These are phyloP conservation scores for Scaptomyza caliginosa DNA, from an alignment of 2,888 invertebrate genomes.

Conservation along the genomic window DNA sequence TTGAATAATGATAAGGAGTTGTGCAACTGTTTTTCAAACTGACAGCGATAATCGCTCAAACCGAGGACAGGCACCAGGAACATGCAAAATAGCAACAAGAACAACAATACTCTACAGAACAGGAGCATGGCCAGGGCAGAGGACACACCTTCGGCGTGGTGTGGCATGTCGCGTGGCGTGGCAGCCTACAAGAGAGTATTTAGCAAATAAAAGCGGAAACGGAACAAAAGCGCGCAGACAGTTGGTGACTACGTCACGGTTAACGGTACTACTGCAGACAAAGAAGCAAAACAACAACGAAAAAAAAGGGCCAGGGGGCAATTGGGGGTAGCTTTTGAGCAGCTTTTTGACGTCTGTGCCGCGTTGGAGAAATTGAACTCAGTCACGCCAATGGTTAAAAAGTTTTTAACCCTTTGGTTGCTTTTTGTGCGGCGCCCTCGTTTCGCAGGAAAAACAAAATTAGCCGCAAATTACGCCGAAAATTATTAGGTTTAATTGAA, in stretches of 20 bases:
- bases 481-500: slow-evolving; percentile 68
- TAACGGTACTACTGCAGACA: slow-evolving; percentile 6
- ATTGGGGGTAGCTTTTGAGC: slow-evolving; percentile 38
- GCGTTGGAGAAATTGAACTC: slow-evolving; percentile 59
- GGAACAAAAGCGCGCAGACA: slow-evolving; percentile 72
- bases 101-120: slow-evolving; percentile 12
- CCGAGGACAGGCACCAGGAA: slow-evolving; percentile 29
- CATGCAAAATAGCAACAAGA: slow-evolving; percentile 33
- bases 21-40: slow-evolving; percentile 60
- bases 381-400: slow-evolving; percentile 69
- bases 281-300: no score
- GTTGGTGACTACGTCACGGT: slow-evolving; percentile 49
- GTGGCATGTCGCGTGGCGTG: slow-evolving; percentile 19
- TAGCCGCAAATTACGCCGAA: slow-evolving; percentile 63
- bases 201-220: slow-evolving; percentile 63
- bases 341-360: slow-evolving; percentile 44
- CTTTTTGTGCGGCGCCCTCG: slow-evolving; percentile 42
- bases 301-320: slow-evolving; percentile 13
- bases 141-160: slow-evolving; percentile 69
- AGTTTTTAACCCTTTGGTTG: slow-evolving; percentile 54
- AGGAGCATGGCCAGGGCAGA: slow-evolving; percentile 38
- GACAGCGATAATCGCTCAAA: slow-evolving; percentile 72
- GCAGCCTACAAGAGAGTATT: slow-evolving; percentile 40
- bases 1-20: slow-evolving; percentile 57
- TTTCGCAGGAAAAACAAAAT: slow-evolving; percentile 67